Base-by-base conservation (phyloP, 2,888 invertebrate genomes). In the Limnephilus lunatus region DNA sequence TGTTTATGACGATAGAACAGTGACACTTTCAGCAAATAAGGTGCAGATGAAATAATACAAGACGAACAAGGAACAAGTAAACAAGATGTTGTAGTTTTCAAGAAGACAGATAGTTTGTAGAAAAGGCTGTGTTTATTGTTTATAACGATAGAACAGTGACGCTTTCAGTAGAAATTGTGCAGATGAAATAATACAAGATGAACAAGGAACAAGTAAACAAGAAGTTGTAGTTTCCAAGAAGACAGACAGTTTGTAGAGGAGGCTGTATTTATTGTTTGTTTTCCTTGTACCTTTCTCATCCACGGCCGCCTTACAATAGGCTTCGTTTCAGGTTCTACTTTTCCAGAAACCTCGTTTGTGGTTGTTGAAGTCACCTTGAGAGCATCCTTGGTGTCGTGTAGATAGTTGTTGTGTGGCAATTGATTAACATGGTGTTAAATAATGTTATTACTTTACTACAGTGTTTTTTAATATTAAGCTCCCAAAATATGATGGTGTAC, bases 281-380 rank as follows among this genome's bases (percentile, higher is more conserved):
- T 85, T 39, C 85, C 44, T 86, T 86, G 44, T 44, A 89, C 88
- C 32, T 89, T 89, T 39, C 39, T 89, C 35, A 35, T 89, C 88
- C 88, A 89, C 2, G 86, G 19, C 14, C 25, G 86, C 12, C 32
- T 31, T 25, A 35, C 35, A 2, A 4, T 25, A n/a, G 88, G 88
- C n/a, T 80, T 80, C 31, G 14, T 30, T 87, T 87, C 48, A 30
- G 86, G 87, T 53, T 31, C 87, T 5, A 87, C 31, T 30, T 31
- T 53, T 53, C 31, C 87, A 14, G 87, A 12, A 87, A 53, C 12
- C 53, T 87, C 68, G 68, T 68, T 87, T 7, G 30, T 53, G 68
- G 30, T 15, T 68, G 44, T 15, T 31, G 87, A 48, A 19, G 35
- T 32, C 83, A 19, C 32, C 11, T 32, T 14, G 25, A 83, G 35